These are phyloP conservation scores for Ciconia boyciana DNA, from an alignment of 2,113 vertebrate genomes.

Conservation along the genomic window DNA sequence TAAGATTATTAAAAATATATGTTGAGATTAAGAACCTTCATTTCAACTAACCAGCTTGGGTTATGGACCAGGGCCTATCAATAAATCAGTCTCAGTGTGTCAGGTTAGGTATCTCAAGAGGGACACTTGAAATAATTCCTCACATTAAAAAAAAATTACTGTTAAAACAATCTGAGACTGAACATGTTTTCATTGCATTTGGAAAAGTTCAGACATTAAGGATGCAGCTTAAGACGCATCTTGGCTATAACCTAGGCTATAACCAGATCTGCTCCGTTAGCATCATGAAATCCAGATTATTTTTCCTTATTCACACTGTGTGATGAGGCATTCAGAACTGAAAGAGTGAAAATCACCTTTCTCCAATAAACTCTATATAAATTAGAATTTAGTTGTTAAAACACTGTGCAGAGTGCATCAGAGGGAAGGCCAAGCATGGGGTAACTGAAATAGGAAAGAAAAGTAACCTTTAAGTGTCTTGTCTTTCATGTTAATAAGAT, in stretches of 20 bases:
- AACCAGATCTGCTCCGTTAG: background rate
- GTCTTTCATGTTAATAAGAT: constrained; percentile 62
- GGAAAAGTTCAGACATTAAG: background rate
- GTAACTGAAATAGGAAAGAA: constrained; percentile 4
- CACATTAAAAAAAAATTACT: background rate
- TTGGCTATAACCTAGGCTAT: background rate
- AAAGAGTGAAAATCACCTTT: background rate
- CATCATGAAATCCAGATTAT: background rate
- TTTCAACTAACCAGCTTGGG: background rate
- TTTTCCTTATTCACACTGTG: background rate
- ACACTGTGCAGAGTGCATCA: background rate
- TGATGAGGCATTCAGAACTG: background rate
- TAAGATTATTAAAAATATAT: background rate
- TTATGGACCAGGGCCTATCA: background rate
- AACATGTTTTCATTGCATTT: background rate
- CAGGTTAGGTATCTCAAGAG: background rate
- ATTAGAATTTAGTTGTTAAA: background rate
- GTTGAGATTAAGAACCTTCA: background rate
- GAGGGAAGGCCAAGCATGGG: background rate
- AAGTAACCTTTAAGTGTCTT: constrained; percentile 59
- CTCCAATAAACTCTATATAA: background rate
- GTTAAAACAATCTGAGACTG: background rate
- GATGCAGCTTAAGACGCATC: background rate
- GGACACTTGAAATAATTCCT: background rate
- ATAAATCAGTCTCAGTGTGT: background rate